phyloP scores from a whole-genome alignment of 1,140 invertebrate species.

The Hyles vespertilio region DNA sequence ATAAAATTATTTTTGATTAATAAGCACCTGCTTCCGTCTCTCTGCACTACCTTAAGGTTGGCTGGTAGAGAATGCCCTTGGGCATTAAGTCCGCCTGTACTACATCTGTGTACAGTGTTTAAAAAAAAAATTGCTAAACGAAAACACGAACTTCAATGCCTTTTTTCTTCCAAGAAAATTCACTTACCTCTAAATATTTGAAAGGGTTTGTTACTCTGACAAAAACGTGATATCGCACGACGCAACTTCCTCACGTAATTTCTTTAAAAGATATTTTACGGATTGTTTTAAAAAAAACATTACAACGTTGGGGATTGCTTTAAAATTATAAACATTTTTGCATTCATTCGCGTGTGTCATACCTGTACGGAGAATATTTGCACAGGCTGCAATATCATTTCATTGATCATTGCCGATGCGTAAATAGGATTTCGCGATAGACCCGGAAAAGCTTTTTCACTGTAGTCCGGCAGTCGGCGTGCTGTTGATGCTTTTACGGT shows the following conservation, averaged over 20 bases:
- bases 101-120: neutral
- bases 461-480: slow-evolving; percentile 21
- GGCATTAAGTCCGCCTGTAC: no score
- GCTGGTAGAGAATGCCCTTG: no score
- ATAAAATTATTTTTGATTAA: no score
- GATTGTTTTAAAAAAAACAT: no score
- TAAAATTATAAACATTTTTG: no score
- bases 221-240: slow-evolving; percentile 12
- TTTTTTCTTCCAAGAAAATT: slow-evolving; percentile 25
- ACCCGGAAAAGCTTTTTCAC: slow-evolving; percentile 45
- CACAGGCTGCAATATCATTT: slow-evolving; percentile 35
- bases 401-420: slow-evolving; percentile 35
- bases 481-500: slow-evolving; percentile 12
- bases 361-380: slow-evolving; percentile 25
- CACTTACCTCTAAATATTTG: slow-evolving; percentile 30
- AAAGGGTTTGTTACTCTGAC: slow-evolving; percentile 20
- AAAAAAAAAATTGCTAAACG: neutral
- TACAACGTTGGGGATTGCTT: no score
- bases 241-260: slow-evolving; percentile 23
- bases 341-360: no score
- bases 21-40: no score
- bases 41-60: no score
- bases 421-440: slow-evolving; percentile 28
- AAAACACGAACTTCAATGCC: slow-evolving; percentile 18
- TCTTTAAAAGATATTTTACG: neutral